These are phyloP conservation scores for Diplazon laetatorius DNA, from an alignment of 2,888 invertebrate species.

Conservation along the genomic window DNA sequence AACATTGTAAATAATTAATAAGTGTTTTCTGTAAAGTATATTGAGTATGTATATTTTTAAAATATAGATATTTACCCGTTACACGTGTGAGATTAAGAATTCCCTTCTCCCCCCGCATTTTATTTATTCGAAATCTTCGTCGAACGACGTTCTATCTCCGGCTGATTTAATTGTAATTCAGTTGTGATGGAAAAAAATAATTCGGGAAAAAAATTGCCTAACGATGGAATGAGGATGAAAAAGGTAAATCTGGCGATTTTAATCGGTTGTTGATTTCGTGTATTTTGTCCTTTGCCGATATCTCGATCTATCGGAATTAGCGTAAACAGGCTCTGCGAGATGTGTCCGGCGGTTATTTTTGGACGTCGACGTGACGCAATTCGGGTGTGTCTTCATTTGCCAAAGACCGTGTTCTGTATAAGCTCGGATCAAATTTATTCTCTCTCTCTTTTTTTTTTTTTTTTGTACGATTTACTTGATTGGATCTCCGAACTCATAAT, in stretches of 20 bases:
- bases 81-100: too few relatives aligned
- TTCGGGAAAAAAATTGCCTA: too few relatives aligned
- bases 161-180: too few relatives aligned
- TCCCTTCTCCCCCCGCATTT: too few relatives aligned
- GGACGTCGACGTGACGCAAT: neutral
- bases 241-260: too few relatives aligned
- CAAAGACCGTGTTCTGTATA: neutral
- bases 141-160: too few relatives aligned
- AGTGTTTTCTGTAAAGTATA: conserved; percentile 76
- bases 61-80: conserved; percentile 72
- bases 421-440: neutral
- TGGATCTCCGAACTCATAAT: too few relatives aligned
- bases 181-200: too few relatives aligned
- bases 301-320: neutral
- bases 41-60: conserved; percentile 77
- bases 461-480: too few relatives aligned
- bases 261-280: too few relatives aligned
- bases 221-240: neutral
- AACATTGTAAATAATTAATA: conserved; percentile 80
- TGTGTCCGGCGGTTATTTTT: conserved; percentile 9
- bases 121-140: too few relatives aligned
- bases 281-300: too few relatives aligned
- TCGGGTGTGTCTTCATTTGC: conserved; percentile 6
- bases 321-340: neutral
- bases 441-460: neutral